A percentile compares a stretch with the other conserved stretches of the same genome.
These are phyloP conservation scores for Rhagium mordax DNA, from an alignment of 2,888 invertebrate genomes.

Conservation along the genomic window DNA sequence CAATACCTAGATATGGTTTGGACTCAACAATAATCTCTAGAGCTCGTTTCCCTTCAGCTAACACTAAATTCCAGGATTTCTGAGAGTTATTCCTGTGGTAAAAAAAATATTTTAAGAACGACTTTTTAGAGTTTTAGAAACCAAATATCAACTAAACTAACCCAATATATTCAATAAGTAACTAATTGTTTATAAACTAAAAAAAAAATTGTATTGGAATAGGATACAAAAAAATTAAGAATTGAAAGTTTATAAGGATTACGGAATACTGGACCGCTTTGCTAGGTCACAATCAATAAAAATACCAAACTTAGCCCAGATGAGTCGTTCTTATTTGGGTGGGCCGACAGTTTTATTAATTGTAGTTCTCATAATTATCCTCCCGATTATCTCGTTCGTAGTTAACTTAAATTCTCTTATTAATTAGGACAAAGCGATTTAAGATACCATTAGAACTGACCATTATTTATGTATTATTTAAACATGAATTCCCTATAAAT, in stretches of 20 bases:
- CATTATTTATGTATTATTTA: slow-evolving; percentile 24
- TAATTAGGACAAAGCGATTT: slow-evolving; percentile 23
- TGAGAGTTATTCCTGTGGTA: too few species aligned
- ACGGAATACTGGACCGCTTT: background rate
- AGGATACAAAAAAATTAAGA: too few species aligned
- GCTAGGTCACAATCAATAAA: background rate
- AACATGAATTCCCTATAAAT: background rate
- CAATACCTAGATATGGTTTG: too few species aligned
- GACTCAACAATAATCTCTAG: too few species aligned
- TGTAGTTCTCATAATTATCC: slow-evolving; percentile 22
- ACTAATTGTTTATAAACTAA: too few species aligned
- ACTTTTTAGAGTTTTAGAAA: too few species aligned
- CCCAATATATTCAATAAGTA: too few species aligned
- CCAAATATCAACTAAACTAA: too few species aligned
- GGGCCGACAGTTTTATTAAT: slow-evolving; percentile 21
- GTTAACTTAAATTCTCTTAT: slow-evolving; percentile 20
- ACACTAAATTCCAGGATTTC: too few species aligned
- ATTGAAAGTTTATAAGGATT: background rate
- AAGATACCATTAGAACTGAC: background rate
- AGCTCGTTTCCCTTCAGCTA: too few species aligned
- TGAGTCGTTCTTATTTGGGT: slow-evolving; percentile 13
- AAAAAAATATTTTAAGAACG: too few species aligned
- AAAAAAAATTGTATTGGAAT: too few species aligned
- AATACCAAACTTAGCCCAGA: background rate
- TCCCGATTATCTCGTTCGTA: slow-evolving; percentile 22